phyloP scores from a whole-genome alignment of 2,797 vertebrate genomes.

The Helicolenus hilgendorfi region DNA sequence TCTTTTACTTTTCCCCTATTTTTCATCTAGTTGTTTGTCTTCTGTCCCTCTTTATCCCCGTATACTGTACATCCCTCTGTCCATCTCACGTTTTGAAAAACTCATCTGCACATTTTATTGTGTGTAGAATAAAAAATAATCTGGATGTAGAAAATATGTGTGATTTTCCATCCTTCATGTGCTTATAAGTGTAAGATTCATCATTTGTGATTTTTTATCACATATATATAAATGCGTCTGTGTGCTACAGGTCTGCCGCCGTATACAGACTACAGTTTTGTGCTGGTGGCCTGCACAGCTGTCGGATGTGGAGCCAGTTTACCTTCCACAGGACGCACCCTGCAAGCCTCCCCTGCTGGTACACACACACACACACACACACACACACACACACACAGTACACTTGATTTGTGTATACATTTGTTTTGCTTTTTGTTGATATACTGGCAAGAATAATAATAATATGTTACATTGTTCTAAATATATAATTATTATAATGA shows the following conservation, averaged over 20 bases:
- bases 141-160: not conserved
- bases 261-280: conserved; percentile 92
- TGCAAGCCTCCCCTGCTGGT: conserved; percentile 94
- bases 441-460: not conserved
- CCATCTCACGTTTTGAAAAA: not conserved
- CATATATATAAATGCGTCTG: not conserved
- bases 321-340: conserved; percentile 92
- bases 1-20: conserved; percentile 23
- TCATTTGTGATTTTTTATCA: not conserved
- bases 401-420: not conserved
- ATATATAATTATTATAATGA: not conserved
- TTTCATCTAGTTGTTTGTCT: conserved; percentile 22
- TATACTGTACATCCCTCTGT: not conserved
- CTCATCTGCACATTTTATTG: not conserved
- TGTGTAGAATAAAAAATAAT: not conserved
- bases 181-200: not conserved
- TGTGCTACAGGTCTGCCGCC: conserved; percentile 91
- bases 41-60: not conserved
- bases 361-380: conserved; percentile 52
- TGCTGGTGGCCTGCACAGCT: conserved; percentile 93
- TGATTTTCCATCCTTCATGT: not conserved
- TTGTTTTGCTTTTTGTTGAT: not conserved
- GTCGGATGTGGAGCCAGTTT: conserved; percentile 92
- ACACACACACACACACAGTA: not conserved
- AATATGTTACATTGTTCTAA: not conserved